phyloP scores from a whole-genome alignment of 1,140 invertebrate species.

The Lasioglossum baleicum region DNA sequence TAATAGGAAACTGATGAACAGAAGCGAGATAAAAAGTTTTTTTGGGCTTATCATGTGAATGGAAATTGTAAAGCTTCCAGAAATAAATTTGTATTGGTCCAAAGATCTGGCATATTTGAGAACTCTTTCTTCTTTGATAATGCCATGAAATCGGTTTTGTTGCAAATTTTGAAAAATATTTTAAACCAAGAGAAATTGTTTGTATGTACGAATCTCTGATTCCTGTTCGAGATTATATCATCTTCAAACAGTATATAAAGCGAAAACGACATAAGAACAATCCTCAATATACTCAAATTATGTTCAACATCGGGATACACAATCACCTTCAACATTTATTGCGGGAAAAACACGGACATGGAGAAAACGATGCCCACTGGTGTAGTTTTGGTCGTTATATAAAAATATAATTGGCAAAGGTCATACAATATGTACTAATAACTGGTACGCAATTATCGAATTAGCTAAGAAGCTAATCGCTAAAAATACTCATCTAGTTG shows the following conservation, averaged over 20 bases:
- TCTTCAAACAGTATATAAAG: no score
- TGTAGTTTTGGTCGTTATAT: background rate
- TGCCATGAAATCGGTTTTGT: background rate
- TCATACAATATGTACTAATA: background rate
- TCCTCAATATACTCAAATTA: background rate
- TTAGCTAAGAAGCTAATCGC: background rate
- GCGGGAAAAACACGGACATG: background rate
- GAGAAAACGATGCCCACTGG: background rate
- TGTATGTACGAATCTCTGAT: no score
- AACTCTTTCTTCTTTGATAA: no score
- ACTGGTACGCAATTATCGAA: background rate
- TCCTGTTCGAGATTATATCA: no score
- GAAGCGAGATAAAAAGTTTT: no score
- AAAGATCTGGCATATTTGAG: no score
- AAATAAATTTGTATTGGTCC: no score
- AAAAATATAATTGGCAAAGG: background rate
- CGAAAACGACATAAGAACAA: background rate
- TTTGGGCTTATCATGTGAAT: no score
- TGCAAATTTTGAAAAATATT: background rate
- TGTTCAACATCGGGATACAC: background rate
- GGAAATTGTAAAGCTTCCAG: no score
- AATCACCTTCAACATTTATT: background rate
- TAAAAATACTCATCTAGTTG: background rate
- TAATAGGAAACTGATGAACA: no score
- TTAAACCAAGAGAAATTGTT: background rate